Conservation (phyloP, 2,888 invertebrate species). For the Cheiracanthium punctorium region DNA sequence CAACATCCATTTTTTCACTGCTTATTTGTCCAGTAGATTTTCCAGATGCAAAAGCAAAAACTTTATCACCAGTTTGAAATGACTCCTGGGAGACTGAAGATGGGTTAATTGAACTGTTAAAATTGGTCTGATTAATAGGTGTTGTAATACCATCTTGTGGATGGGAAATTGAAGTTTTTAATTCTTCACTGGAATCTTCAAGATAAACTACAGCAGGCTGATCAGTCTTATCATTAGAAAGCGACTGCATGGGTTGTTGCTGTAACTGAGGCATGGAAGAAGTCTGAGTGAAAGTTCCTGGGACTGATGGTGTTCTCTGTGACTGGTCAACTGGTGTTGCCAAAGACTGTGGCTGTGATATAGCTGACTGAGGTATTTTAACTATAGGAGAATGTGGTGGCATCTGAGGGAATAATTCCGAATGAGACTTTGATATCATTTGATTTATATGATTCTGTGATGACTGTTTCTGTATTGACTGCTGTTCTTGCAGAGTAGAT, state of each 20-base stretch:
- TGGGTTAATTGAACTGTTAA: not conserved
- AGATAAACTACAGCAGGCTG: slow-evolving; percentile 25
- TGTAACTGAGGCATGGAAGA: slow-evolving; percentile 64
- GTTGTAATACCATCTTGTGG: slow-evolving; percentile 7
- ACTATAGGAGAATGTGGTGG: slow-evolving; percentile 23
- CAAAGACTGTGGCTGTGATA: slow-evolving; percentile 65
- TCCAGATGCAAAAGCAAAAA: slow-evolving; percentile 16
- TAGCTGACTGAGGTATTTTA: slow-evolving; percentile 50
- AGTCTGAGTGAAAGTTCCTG: slow-evolving; percentile 67
- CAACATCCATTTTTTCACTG: slow-evolving; percentile 55
- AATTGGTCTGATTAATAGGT: slow-evolving; percentile 29
- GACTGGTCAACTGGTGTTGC: slow-evolving; percentile 60
- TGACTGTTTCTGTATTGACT: slow-evolving; percentile 76
- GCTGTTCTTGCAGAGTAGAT: no score
- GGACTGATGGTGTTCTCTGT: slow-evolving; percentile 62
- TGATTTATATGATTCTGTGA: slow-evolving; percentile 72
- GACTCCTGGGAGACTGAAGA: slow-evolving; percentile 18
- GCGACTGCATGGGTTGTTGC: slow-evolving; percentile 61
- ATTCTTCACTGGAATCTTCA: slow-evolving; percentile 37
- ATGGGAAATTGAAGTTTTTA: not conserved
- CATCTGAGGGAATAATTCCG: slow-evolving; percentile 51
- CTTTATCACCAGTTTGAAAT: slow-evolving; percentile 20
- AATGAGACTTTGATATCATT: slow-evolving; percentile 30
- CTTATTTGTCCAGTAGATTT: slow-evolving; percentile 17
- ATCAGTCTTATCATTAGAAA: slow-evolving; percentile 64